Evolutionary conservation across 1,140 invertebrate species (phyloP).

Genomic region (Drosophila kohkoa): DNA sequence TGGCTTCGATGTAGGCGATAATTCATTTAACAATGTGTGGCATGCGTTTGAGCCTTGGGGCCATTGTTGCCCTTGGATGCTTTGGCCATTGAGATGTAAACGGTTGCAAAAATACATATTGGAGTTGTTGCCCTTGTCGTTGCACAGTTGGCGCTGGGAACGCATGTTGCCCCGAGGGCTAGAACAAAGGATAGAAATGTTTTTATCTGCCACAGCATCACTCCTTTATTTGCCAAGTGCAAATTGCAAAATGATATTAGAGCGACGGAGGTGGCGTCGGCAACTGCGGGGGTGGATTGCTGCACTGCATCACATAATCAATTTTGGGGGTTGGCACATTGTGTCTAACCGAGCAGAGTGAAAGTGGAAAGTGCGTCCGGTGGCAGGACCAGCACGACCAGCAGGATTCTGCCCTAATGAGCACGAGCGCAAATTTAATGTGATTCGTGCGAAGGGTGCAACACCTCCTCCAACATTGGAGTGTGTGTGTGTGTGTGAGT

Average conservation of each 20-base stretch:
- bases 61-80: constrained; percentile 36
- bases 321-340: constrained; percentile 47
- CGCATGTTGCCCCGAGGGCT: constrained; percentile 48
- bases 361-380: constrained; percentile 70
- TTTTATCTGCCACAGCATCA: constrained; percentile 80
- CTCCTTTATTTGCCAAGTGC: constrained; percentile 84
- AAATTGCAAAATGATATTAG: constrained; percentile 84
- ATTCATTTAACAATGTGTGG: constrained; percentile 81
- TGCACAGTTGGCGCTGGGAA: constrained; percentile 33
- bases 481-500: background rate
- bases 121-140: constrained; percentile 8
- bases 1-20: constrained; percentile 67
- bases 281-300: constrained; percentile 41
- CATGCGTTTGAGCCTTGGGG: constrained; percentile 52
- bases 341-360: constrained; percentile 42
- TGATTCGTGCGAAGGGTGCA: constrained; percentile 79
- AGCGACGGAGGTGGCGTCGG: constrained; percentile 24
- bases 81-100: constrained; percentile 73
- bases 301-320: constrained; percentile 43
- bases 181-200: constrained; percentile 73
- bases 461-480: constrained; percentile 44
- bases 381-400: constrained; percentile 37
- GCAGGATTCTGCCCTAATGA: constrained; percentile 67
- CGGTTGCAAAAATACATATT: constrained; percentile 52
- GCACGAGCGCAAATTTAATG: constrained; percentile 79